phyloP scores from a whole-genome alignment of 2,797 vertebrate genomes.

The Acomys russatus region DNA sequence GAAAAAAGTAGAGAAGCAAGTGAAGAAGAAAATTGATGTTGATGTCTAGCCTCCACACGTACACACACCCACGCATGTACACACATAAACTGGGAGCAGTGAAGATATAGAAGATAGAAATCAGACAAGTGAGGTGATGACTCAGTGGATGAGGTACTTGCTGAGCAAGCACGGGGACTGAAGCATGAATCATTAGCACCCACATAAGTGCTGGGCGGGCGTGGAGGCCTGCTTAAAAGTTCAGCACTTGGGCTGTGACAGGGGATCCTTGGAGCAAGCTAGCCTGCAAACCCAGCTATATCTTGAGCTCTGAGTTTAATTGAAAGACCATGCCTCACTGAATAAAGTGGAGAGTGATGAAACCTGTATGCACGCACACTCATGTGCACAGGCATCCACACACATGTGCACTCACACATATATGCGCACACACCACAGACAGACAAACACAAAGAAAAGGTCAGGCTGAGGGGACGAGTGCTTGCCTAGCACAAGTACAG shows the following conservation, averaged over 20 bases:
- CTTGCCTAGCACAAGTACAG: not conserved
- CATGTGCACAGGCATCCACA: not conserved
- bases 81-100: not conserved
- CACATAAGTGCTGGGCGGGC: not conserved
- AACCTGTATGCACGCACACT: not conserved
- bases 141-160: not conserved
- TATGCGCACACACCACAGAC: not conserved
- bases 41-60: not conserved
- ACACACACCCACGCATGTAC: not conserved
- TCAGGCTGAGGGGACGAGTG: not conserved
- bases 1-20: not conserved
- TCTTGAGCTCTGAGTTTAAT: not conserved
- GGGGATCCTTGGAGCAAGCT: not conserved
- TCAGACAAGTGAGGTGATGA: not conserved
- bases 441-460: not conserved
- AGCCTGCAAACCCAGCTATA: not conserved
- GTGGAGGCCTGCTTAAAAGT: not conserved
- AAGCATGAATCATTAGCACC: not conserved
- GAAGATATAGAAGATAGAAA: slow-evolving; percentile 6
- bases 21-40: not conserved
- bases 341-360: not conserved
- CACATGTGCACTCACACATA: not conserved
- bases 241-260: not conserved
- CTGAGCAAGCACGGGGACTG: not conserved
- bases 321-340: not conserved